phyloP scores from a whole-genome alignment of 2,797 vertebrate species.

The Manis crassicaudata region DNA sequence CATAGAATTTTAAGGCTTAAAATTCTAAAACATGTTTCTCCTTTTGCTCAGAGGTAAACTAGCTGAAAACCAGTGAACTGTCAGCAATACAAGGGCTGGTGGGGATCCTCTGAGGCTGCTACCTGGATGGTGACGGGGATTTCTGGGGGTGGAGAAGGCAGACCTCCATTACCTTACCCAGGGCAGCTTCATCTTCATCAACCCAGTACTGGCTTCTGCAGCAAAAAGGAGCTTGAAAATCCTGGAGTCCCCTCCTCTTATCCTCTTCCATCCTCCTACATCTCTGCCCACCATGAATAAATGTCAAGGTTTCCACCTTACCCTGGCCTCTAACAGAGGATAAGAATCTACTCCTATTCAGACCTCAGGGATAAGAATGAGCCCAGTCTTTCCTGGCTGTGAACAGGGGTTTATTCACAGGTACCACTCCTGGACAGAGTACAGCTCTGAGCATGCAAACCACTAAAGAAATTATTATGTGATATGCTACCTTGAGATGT shows the following conservation, averaged over 20 bases:
- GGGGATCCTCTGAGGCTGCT: neutral
- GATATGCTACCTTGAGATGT: neutral
- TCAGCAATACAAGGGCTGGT: neutral
- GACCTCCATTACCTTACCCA: neutral
- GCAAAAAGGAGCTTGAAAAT: neutral
- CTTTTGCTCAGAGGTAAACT: neutral
- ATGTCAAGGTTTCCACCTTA: neutral
- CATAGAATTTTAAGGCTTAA: neutral
- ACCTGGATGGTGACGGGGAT: too few species aligned
- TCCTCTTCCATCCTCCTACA: neutral
- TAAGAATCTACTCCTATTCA: neutral
- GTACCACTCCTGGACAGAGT: neutral
- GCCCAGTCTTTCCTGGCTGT: neutral
- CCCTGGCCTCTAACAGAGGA: neutral
- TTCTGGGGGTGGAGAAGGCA: accelerated
- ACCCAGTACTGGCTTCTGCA: too few species aligned
- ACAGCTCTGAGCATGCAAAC: neutral
- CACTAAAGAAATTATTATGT: neutral
- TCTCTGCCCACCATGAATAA: neutral
- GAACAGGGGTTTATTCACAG: too few species aligned
- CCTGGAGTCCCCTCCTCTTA: neutral
- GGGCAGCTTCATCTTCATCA: neutral
- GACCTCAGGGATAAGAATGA: neutral
- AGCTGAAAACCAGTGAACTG: neutral
- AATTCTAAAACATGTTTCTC: neutral